These are phyloP conservation scores for Macaria liturata DNA, from an alignment of 2,888 invertebrate species.

Conservation along the genomic window DNA sequence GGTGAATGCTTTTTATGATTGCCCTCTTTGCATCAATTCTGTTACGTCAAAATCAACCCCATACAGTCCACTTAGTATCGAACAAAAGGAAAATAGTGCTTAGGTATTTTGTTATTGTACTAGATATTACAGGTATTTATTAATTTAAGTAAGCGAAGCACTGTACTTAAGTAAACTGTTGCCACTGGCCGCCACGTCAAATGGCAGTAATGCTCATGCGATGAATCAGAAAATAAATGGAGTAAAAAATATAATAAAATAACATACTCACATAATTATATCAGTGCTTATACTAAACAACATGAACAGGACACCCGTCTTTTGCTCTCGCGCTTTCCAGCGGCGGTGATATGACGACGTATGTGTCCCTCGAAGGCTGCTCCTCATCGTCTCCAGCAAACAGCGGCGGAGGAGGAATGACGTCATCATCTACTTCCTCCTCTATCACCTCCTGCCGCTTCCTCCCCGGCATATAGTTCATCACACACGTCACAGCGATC, in stretches of 20 bases:
- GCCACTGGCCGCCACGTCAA: not conserved
- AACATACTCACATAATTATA: slow-evolving; percentile 62
- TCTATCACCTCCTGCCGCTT: slow-evolving; percentile 76
- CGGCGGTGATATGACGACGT: slow-evolving; percentile 77
- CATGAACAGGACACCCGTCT: slow-evolving; percentile 77
- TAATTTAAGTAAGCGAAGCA: no score
- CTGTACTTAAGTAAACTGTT: no score
- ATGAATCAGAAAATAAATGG: no score
- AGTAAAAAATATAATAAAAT: not conserved
- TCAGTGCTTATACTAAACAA: slow-evolving; percentile 77
- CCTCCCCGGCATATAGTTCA: slow-evolving; percentile 90
- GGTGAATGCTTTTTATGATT: no score
- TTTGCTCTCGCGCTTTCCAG: slow-evolving; percentile 66
- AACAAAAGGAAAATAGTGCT: no score
- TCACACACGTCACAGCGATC: slow-evolving; percentile 91
- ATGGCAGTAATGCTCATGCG: not conserved
- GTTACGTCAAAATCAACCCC: no score
- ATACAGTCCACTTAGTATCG: no score
- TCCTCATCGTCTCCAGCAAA: slow-evolving; percentile 68
- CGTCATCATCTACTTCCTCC: slow-evolving; percentile 75
- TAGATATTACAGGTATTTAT: no score
- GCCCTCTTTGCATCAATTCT: no score
- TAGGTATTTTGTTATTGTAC: no score
- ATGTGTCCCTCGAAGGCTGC: slow-evolving; percentile 66
- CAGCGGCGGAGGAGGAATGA: slow-evolving; percentile 77